Base-by-base conservation (phyloP, 2,113 vertebrate genomes). In the Prinia subflava region DNA sequence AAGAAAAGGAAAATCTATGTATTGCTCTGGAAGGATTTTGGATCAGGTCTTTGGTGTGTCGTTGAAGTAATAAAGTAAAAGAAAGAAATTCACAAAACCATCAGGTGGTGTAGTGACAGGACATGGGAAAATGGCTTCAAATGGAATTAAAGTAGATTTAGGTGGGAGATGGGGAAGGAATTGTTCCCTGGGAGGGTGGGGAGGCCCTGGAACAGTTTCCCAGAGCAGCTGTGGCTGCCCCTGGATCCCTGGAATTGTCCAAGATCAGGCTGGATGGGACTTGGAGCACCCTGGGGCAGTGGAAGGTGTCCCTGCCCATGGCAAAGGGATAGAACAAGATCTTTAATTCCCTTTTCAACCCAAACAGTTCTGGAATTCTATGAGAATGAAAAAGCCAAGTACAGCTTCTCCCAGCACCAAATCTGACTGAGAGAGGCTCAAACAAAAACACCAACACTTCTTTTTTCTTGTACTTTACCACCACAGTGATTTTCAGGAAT, bases 161-260 rank as follows among this genome's bases (percentile, higher is more conserved):
- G 5, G 2, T 67, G 19, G 19, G 52, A 74, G 33, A 8, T 33
- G 25, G 0, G 46, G 62, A 15, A 13, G n/a, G 10, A 76, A 62
- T 75, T 15, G 0, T 6, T 68, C 20, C 5, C 24, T 35, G 24
- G 0, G 53, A 62, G 11, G 5, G 24, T 6, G 20, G 33, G 5
- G 0, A 81, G 33, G 19, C 0, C 8, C 33, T 59, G 69, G 23
- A 5, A 52, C 0, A 4, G 28, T 6, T 3, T 39, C 23, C 53
- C 53, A 82, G 46, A 68, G 78, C 0, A 68, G 46, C 53, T 75
- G 53, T 1, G 53, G 46, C 60, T 89, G 60, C 13, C 24, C 22
- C 53, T 50, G 46, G 13, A 64, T 74, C 69, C 60, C 37, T 75
- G 69, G 33, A 0, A 75, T 2, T 53, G 46, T 0, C 46, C 77